Evolutionary conservation across 1,140 invertebrate species (phyloP).

Genomic region (Pseudomyrmex cubaensis): DNA sequence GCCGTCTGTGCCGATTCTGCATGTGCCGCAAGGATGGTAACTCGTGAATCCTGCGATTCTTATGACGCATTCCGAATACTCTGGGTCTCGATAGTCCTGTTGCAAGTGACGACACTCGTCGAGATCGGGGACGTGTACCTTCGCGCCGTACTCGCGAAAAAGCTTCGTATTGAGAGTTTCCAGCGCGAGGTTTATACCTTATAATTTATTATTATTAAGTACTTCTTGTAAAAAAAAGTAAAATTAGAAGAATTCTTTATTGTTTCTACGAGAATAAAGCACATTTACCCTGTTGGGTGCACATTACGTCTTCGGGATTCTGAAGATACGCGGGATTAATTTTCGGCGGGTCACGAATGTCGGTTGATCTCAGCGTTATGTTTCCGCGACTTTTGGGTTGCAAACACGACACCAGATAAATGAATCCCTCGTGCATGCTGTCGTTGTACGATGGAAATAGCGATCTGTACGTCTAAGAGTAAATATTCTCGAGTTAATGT

Average conservation of each 20-base stretch:
- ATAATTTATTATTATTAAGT: slow-evolving; percentile 1
- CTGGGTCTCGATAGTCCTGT: slow-evolving; percentile 83
- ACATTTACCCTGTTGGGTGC: slow-evolving; percentile 86
- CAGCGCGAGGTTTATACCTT: slow-evolving; percentile 87
- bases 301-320: slow-evolving; percentile 86
- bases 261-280: not conserved
- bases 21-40: slow-evolving; percentile 90
- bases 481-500: not conserved
- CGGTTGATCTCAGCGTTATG: slow-evolving; percentile 85
- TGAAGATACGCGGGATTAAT: slow-evolving; percentile 92
- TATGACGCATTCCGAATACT: slow-evolving; percentile 89
- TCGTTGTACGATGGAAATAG: slow-evolving; percentile 89
- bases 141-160: slow-evolving; percentile 87
- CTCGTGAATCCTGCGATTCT: slow-evolving; percentile 88
- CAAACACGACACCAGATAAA: slow-evolving; percentile 88
- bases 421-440: slow-evolving; percentile 88
- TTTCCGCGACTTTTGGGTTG: slow-evolving; percentile 89
- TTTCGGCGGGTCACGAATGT: slow-evolving; percentile 88
- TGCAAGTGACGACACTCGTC: slow-evolving; percentile 85
- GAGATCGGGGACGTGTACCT: slow-evolving; percentile 88
- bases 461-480: slow-evolving; percentile 86
- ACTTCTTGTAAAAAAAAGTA: not conserved
- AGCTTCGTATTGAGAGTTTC: slow-evolving; percentile 85
- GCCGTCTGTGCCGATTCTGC: slow-evolving; percentile 86
- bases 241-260: not conserved